Evolutionary conservation across 2,888 invertebrate species (phyloP).

Genomic region (Chirona hameri): DNA sequence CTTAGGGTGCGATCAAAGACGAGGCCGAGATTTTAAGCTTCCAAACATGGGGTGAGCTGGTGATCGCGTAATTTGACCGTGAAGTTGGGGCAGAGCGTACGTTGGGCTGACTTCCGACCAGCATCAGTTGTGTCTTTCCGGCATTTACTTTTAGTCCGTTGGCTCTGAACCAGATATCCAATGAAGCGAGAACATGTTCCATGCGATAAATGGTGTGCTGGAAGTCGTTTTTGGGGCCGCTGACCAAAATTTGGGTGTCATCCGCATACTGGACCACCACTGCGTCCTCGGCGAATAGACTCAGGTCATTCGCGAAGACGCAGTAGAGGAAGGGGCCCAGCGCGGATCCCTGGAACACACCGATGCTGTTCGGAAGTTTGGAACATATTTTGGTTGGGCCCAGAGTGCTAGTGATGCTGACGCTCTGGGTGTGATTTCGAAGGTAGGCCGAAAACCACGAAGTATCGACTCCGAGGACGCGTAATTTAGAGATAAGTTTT

Average conservation of each 20-base stretch:
- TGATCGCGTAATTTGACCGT: neutral
- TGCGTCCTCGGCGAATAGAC: neutral
- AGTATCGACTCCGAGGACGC: no score
- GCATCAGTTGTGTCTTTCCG: neutral
- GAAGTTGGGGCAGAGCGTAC: neutral
- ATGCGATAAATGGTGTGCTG: neutral
- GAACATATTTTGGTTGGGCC: neutral
- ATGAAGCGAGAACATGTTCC: neutral
- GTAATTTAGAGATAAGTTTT: no score
- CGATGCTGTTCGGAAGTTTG: neutral
- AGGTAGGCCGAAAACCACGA: no score
- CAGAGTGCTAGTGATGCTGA: no score
- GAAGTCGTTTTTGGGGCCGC: neutral
- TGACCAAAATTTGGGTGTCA: neutral
- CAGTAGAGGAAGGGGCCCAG: neutral
- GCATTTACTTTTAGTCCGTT: neutral
- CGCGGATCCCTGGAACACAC: neutral
- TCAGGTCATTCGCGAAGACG: neutral
- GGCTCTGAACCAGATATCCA: neutral
- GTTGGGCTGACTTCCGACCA: neutral
- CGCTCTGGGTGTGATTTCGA: no score
- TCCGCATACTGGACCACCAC: neutral
- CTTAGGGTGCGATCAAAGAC: neutral
- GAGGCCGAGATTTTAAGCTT: neutral
- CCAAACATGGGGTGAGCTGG: neutral